Evolutionary conservation across 2,888 invertebrate genomes (phyloP).

Genomic region (Aromia moschata): DNA sequence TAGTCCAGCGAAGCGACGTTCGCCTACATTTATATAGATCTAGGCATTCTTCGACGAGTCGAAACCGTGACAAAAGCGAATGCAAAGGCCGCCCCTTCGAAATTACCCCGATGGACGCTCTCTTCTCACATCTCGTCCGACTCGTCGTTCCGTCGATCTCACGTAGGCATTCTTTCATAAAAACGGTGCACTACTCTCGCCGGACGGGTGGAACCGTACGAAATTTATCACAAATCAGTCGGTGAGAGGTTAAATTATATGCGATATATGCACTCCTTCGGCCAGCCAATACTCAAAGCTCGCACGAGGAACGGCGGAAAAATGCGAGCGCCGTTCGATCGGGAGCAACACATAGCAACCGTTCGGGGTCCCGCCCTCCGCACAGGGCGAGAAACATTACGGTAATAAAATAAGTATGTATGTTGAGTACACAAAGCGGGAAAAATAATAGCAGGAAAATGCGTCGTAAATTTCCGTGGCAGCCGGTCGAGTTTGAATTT

Average conservation of each 20-base stretch:
- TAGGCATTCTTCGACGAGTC: background rate
- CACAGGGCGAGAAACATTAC: too few species aligned
- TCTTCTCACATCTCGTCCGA: too few species aligned
- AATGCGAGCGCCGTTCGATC: constrained; percentile 59
- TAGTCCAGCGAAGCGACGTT: background rate
- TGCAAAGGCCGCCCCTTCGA: too few species aligned
- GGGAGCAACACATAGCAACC: constrained; percentile 61
- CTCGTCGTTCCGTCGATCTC: too few species aligned
- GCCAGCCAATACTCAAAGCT: constrained; percentile 52
- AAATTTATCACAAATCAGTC: constrained; percentile 16
- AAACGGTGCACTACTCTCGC: background rate
- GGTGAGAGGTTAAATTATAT: constrained; percentile 27
- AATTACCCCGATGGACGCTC: too few species aligned
- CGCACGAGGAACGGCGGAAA: constrained; percentile 52
- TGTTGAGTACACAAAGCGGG: too few species aligned
- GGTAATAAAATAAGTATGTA: too few species aligned
- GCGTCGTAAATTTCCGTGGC: too few species aligned
- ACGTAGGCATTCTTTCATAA: background rate
- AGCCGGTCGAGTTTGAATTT: too few species aligned
- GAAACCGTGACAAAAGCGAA: too few species aligned
- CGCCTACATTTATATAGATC: background rate
- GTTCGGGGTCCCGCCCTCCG: constrained; percentile 34
- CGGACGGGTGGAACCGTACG: background rate
- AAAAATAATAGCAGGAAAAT: too few species aligned
- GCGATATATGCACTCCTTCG: constrained; percentile 40